These are phyloP conservation scores for Drosophila nebulosa DNA, from an alignment of 1,140 invertebrate species.

Conservation along the genomic window DNA sequence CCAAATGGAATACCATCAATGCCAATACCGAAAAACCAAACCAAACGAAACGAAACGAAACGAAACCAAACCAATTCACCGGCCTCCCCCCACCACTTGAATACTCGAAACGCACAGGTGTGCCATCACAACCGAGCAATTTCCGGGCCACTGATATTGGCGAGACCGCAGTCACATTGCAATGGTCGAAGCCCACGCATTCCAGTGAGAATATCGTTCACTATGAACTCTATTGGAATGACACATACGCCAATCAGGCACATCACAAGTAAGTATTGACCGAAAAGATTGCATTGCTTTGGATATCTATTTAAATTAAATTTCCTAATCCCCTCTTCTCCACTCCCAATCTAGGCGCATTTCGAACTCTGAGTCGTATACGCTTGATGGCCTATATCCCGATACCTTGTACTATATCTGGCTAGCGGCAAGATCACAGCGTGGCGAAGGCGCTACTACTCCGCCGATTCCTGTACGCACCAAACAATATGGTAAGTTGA, in stretches of 20 bases:
- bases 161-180: constrained; percentile 91
- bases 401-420: constrained; percentile 98
- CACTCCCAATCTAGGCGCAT: constrained; percentile 83
- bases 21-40: constrained; percentile 9
- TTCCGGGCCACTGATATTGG: constrained; percentile 90
- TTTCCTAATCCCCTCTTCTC: neutral
- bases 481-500: constrained; percentile 95
- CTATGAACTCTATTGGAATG: constrained; percentile 98
- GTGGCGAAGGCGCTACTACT: constrained; percentile 96
- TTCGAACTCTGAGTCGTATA: constrained; percentile 91
- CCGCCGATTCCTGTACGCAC: constrained; percentile 96
- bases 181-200: constrained; percentile 94
- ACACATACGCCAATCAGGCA: constrained; percentile 93
- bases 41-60: neutral
- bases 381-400: constrained; percentile 93
- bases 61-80: constrained; percentile 6
- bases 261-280: constrained; percentile 84
- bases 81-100: neutral
- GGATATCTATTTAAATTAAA: neutral
- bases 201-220: constrained; percentile 95
- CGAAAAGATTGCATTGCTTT: neutral
- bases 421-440: constrained; percentile 94
- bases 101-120: constrained; percentile 83
- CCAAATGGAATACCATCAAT: constrained; percentile 49
- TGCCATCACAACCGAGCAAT: constrained; percentile 96